Evolutionary conservation across 2,113 vertebrate genomes (phyloP).

Genomic region (Marmota flaviventris): DNA sequence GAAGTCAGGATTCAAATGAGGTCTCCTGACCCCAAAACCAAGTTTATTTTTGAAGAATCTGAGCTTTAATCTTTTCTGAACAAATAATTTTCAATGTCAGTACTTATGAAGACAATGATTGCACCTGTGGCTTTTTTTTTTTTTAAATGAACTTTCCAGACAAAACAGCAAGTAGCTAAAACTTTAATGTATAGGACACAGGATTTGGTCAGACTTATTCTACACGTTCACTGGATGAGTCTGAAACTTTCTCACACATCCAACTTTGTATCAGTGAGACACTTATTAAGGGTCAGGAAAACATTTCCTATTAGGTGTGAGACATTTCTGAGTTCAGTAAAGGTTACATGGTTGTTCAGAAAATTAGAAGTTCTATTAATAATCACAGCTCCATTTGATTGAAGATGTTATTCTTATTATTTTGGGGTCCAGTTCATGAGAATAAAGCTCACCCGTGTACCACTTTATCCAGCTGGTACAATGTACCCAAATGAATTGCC

Average conservation of each 20-base stretch:
- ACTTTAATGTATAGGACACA: constrained; percentile 41
- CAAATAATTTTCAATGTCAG: not conserved
- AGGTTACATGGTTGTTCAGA: constrained; percentile 63
- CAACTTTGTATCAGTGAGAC: not conserved
- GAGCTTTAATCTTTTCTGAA: constrained; percentile 21
- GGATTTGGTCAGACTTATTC: constrained; percentile 38
- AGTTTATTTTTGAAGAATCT: not conserved
- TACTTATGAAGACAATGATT: not conserved
- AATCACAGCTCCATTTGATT: constrained; percentile 54
- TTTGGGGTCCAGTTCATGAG: constrained; percentile 47
- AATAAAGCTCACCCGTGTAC: not conserved
- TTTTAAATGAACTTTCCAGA: constrained; percentile 15
- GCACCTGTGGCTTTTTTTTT: not conserved
- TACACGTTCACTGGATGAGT: not conserved
- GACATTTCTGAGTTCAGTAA: constrained; percentile 46
- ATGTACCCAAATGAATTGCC: not conserved
- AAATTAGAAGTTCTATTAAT: constrained; percentile 68
- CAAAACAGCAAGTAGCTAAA: constrained; percentile 61
- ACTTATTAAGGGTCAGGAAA: constrained; percentile 28
- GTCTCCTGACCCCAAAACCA: not conserved
- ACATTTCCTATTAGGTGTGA: constrained; percentile 43
- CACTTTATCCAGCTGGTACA: no score
- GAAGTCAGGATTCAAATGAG: not conserved
- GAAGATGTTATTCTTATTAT: constrained; percentile 53
- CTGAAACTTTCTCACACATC: not conserved